phyloP scores from a whole-genome alignment of 2,888 invertebrate species.

The Harpalus rufipes region DNA sequence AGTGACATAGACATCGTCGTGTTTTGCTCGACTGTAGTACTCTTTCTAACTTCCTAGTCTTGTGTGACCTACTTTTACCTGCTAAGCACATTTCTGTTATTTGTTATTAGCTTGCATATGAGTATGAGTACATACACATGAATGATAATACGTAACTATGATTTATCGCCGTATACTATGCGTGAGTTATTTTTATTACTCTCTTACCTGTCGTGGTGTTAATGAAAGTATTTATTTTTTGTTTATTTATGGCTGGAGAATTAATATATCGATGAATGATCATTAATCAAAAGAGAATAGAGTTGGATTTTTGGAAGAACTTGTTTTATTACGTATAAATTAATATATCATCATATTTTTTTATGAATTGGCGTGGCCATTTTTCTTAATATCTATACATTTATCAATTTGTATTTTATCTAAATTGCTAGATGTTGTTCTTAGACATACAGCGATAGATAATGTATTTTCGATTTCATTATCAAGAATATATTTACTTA shows the following conservation, averaged over 20 bases:
- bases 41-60: conserved; percentile 14
- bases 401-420: too few relatives aligned
- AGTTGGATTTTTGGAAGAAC: background rate
- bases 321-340: background rate
- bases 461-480: too few relatives aligned
- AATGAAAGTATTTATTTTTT: conserved; percentile 46
- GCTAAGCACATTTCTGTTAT: conserved; percentile 38
- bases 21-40: background rate
- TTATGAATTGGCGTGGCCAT: background rate
- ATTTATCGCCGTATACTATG: conserved; percentile 17
- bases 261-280: conserved; percentile 9
- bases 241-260: conserved; percentile 15
- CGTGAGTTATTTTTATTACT: conserved; percentile 32
- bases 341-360: background rate
- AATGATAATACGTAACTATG: conserved; percentile 31
- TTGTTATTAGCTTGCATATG: conserved; percentile 24
- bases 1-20: background rate
- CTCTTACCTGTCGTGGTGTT: conserved; percentile 24
- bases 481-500: too few relatives aligned
- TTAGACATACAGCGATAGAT: too few relatives aligned
- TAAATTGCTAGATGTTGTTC: too few relatives aligned
- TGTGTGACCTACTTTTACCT: conserved; percentile 33
- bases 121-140: conserved; percentile 4
- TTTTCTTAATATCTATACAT: too few relatives aligned
- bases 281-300: conserved; percentile 31